A percentile compares a stretch with the other conserved stretches of the same genome.
Conservation (phyloP, 2,797 vertebrate genomes). For the Pangasius larnaudii region DNA sequence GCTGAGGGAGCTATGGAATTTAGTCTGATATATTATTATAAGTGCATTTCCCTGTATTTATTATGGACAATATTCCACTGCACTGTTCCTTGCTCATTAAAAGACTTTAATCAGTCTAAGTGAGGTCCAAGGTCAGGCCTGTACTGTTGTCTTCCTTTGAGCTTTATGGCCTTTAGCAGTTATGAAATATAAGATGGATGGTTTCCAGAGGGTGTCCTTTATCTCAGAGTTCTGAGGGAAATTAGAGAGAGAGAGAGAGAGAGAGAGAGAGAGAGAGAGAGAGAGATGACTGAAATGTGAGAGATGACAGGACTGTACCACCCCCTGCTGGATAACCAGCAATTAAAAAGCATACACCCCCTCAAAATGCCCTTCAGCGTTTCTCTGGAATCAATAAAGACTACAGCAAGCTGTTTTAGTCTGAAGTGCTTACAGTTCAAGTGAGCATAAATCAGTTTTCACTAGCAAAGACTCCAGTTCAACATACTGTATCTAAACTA, state of each 20-base stretch:
- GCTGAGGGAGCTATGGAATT: neutral
- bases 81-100: neutral
- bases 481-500: neutral
- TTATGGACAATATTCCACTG: neutral
- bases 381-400: neutral
- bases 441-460: neutral
- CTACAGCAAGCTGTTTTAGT: neutral
- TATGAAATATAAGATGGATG: constrained; percentile 29
- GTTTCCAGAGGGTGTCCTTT: neutral
- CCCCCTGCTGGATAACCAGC: neutral
- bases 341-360: neutral
- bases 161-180: constrained; percentile 9
- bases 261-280: neutral
- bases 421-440: neutral
- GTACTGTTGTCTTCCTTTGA: neutral
- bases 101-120: constrained; percentile 38
- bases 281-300: neutral
- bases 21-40: neutral
- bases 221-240: neutral
- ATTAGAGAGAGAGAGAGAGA: neutral
- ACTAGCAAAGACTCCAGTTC: neutral
- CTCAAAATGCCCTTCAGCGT: neutral
- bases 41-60: neutral
- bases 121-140: neutral
- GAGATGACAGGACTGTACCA: neutral